These are phyloP conservation scores for Drusus annulatus DNA, from an alignment of 1,140 invertebrate species.

Conservation along the genomic window DNA sequence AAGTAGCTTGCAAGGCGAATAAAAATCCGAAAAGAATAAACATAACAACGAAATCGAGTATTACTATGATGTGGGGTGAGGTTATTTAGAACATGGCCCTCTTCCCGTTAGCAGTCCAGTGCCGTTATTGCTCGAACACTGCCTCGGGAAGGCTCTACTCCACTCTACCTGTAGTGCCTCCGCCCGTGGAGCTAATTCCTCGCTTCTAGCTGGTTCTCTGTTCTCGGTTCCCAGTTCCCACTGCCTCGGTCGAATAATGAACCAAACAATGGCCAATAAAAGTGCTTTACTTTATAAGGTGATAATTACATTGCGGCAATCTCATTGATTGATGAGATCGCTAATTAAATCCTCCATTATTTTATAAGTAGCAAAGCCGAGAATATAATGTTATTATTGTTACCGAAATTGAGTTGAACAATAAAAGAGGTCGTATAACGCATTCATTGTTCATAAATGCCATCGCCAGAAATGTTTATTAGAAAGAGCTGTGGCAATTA, in stretches of 20 bases:
- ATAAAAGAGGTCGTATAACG: neutral
- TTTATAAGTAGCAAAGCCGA: conserved; percentile 11
- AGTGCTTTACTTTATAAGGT: conserved; percentile 33
- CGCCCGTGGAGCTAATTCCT: too few relatives aligned
- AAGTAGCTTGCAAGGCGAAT: too few relatives aligned
- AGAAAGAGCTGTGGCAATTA: neutral
- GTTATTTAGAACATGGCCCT: too few relatives aligned
- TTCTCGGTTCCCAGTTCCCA: neutral
- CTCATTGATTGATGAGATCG: conserved; percentile 36
- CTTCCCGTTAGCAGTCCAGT: too few relatives aligned
- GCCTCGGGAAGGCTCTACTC: too few relatives aligned
- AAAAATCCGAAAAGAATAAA: too few relatives aligned
- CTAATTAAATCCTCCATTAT: conserved; percentile 28
- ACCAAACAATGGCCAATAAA: conserved; percentile 39
- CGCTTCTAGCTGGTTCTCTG: neutral
- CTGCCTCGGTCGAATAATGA: conserved; percentile 17
- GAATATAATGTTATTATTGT: neutral
- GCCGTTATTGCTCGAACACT: too few relatives aligned
- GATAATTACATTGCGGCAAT: conserved; percentile 39
- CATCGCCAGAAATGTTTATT: conserved; percentile 14
- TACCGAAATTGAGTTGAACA: neutral
- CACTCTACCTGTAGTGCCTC: too few relatives aligned
- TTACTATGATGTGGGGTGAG: too few relatives aligned
- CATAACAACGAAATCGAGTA: too few relatives aligned
- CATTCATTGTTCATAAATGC: neutral